Evolutionary conservation across 2,797 vertebrate species (phyloP).

Genomic region (Hoplostethus mediterraneus): DNA sequence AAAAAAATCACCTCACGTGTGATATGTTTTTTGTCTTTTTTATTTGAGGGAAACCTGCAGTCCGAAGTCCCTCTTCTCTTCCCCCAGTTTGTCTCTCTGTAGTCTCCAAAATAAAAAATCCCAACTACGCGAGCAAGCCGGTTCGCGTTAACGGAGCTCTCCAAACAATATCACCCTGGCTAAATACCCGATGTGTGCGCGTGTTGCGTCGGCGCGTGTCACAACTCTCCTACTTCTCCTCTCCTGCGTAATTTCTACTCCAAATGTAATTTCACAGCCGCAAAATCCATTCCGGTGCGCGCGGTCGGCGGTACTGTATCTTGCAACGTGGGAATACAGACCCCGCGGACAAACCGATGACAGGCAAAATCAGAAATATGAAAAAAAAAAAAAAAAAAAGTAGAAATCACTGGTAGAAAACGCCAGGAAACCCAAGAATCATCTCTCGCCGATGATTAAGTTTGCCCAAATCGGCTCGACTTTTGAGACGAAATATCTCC

Average conservation of each 20-base stretch:
- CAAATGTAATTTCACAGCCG: conserved; percentile 38
- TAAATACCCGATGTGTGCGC: not conserved
- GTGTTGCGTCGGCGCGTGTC: not conserved
- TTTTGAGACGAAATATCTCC: conserved; percentile 26
- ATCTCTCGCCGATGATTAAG: not conserved
- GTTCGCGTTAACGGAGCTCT: conserved; percentile 34
- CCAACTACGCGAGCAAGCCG: conserved; percentile 19
- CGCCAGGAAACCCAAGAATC: not conserved
- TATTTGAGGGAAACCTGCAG: conserved; percentile 23
- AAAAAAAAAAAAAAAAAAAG: conserved; percentile 10
- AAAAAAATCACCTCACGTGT: conserved; percentile 10
- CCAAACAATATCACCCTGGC: conserved; percentile 35
- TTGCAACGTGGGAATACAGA: conserved; percentile 16
- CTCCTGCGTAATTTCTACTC: conserved; percentile 27
- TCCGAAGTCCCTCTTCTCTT: conserved; percentile 27
- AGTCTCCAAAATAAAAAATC: conserved; percentile 30
- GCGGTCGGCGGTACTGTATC: conserved; percentile 15
- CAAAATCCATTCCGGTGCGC: conserved; percentile 65
- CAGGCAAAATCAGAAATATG: not conserved
- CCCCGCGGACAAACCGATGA: not conserved
- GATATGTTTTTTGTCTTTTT: not conserved
- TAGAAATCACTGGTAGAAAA: conserved; percentile 3
- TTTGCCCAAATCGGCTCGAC: conserved; percentile 13
- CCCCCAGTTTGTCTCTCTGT: conserved; percentile 26
- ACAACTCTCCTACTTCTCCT: conserved; percentile 1